Evolutionary conservation across 2,888 invertebrate species (phyloP).

Genomic region (Apocheima hispidaria): DNA sequence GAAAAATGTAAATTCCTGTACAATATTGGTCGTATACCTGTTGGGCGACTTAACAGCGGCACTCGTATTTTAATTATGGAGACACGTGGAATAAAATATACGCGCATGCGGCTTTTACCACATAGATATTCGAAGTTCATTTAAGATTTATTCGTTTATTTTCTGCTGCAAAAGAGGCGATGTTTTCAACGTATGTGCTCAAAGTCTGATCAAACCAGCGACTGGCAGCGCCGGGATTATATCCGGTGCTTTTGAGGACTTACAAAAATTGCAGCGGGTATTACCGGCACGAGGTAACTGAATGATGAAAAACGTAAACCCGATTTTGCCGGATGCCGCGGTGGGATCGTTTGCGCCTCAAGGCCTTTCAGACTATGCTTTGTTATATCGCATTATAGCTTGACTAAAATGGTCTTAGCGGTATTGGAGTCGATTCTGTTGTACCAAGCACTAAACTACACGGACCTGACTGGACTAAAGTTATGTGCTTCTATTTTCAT

Average conservation of each 20-base stretch:
- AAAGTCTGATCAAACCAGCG: slow-evolving; percentile 55
- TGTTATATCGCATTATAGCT: not conserved
- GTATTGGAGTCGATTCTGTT: too few species aligned
- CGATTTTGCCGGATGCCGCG: slow-evolving; percentile 41
- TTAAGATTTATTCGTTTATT: slow-evolving; percentile 53
- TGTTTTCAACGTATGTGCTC: slow-evolving; percentile 56
- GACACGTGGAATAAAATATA: slow-evolving; percentile 37
- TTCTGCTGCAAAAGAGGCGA: slow-evolving; percentile 48
- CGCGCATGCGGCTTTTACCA: slow-evolving; percentile 12
- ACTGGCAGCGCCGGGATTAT: slow-evolving; percentile 57
- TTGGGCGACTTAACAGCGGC: slow-evolving; percentile 26
- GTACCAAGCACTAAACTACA: too few species aligned
- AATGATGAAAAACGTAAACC: slow-evolving; percentile 50
- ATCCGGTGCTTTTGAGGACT: slow-evolving; percentile 67
- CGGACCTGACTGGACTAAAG: too few species aligned
- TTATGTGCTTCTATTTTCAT: too few species aligned
- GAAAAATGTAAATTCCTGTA: slow-evolving; percentile 43
- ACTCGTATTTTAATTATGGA: slow-evolving; percentile 49
- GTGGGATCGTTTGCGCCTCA: slow-evolving; percentile 39
- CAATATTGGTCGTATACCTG: slow-evolving; percentile 34
- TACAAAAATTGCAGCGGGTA: slow-evolving; percentile 64
- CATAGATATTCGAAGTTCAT: slow-evolving; percentile 48
- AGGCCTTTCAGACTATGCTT: not conserved
- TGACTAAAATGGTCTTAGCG: too few species aligned
- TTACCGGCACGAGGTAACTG: slow-evolving; percentile 49